Evolutionary conservation across 2,113 vertebrate genomes (phyloP), one percentile per base, ranked within the genome.

Genomic region (Indicator maculatus): DNA sequence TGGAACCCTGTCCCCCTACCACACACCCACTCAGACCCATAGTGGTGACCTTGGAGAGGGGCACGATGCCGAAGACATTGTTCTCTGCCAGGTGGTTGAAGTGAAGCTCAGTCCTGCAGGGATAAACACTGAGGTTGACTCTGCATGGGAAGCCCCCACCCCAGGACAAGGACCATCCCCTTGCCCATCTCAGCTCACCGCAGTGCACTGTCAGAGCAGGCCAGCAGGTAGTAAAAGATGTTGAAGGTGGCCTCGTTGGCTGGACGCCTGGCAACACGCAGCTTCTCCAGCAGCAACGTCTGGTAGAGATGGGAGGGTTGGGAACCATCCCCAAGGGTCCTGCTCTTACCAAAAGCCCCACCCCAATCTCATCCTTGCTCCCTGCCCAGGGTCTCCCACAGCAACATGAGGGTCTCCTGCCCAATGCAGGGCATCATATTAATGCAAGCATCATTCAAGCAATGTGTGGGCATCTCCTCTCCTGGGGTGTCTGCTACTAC

Each of bases 271-370:
- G 98, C 98, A 28, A 99, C 99, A 1, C 99, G 97, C 74, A 99
- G 97, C 89, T 99, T 99, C 97, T 99, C 99, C 96, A 99, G 97
- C 84, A 99, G 97, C 98, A 99, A 98, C 0, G 99, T 99, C 99
- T 99, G 77, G 30, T 3, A 3, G 88, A 50, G 65, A 24, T 6
- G 3, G 31, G 31, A 88, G 6, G 27, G 38, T 85, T 39, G 23
- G 79, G 45, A 86, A 74, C 24, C 3, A 4, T 28, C 60, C 26
- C 52, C 3, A 1, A 6, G 36, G 16, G 19, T 3, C 24, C 11
- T 0, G 0, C 24, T 70, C 44, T 30, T 52, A 47, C 36, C 1
- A 2, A 80, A 31, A 74, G 2, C 28, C 31, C 19, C 18, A 31
- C 8, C 53, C 73, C 5, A 13, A n/a, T 18, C 53, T 60, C 47